Evolutionary conservation across 2,113 vertebrate species (phyloP).

Genomic region (Tautogolabrus adspersus): DNA sequence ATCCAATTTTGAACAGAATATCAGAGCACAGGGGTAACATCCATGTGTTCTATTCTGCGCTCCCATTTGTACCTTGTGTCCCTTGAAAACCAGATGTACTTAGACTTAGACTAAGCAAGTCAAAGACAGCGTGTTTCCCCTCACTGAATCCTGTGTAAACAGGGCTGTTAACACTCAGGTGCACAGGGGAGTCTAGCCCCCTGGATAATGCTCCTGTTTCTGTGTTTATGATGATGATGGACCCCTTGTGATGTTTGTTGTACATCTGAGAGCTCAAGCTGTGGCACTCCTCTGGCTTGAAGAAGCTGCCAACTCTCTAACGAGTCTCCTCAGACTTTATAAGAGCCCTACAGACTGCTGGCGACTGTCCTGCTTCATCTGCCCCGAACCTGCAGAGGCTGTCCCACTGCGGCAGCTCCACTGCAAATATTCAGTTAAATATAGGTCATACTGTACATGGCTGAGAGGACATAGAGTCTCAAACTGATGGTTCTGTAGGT

Average conservation of each 20-base stretch:
- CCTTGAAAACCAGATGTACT: neutral
- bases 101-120: neutral
- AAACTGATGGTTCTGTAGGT: neutral
- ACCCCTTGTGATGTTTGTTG: slow-evolving; percentile 3
- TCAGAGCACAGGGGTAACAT: neutral
- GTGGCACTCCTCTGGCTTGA: neutral
- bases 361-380: slow-evolving; percentile 23
- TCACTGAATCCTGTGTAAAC: slow-evolving; percentile 12
- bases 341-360: slow-evolving; percentile 5
- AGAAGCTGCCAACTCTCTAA: slow-evolving; percentile 31
- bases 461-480: neutral
- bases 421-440: slow-evolving; percentile 15
- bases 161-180: neutral
- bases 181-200: neutral
- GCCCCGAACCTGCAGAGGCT: slow-evolving; percentile 1
- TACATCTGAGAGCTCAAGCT: slow-evolving; percentile 5
- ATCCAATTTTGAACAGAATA: neutral
- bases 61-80: too few species aligned
- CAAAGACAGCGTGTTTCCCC: neutral
- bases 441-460: neutral
- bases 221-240: slow-evolving; percentile 9
- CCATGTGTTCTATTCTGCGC: neutral
- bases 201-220: slow-evolving; percentile 2
- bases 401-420: slow-evolving; percentile 31
- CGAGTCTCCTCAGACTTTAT: slow-evolving; percentile 28